Evolutionary conservation across 92 coral and sea anemone genomes (phyloP).

Genomic region (Porites divaricata): DNA sequence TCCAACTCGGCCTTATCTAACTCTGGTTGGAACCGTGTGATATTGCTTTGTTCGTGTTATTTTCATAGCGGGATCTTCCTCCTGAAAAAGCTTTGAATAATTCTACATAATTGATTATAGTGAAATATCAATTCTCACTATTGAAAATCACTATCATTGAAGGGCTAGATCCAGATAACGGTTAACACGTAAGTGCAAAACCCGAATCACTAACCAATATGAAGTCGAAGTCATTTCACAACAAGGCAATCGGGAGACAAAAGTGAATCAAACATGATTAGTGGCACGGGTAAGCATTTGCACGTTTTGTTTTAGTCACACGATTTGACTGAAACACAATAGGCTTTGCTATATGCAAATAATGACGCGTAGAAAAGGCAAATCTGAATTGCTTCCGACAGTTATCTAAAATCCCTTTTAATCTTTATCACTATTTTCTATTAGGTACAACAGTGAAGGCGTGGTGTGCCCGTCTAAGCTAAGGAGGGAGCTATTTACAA

Average conservation of each 20-base stretch:
- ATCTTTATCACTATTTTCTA: conserved; percentile 26
- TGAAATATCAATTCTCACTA: conserved; percentile 5
- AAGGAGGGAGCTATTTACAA: conserved; percentile 63
- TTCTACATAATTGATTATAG: conserved; percentile 16
- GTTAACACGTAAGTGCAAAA: conserved; percentile 19
- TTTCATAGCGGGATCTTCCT: conserved; percentile 22
- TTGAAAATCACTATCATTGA: conserved; percentile 16
- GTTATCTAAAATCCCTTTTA: conserved; percentile 30
- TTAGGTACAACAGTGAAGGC: conserved; percentile 60
- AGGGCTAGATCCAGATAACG: conserved; percentile 15
- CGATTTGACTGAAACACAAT: conserved; percentile 25
- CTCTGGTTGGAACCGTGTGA: conserved; percentile 23
- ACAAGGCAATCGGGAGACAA: conserved; percentile 31
- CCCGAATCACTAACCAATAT: conserved; percentile 30
- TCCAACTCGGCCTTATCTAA: conserved; percentile 27
- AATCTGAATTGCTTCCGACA: conserved; percentile 29
- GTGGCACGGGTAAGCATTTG: conserved; percentile 27
- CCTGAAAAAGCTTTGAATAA: conserved; percentile 15
- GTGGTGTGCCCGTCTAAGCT: conserved; percentile 68
- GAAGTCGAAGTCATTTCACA: conserved; percentile 29
- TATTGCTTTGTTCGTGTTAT: conserved; percentile 22
- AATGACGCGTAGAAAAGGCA: conserved; percentile 25
- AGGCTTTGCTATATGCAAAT: conserved; percentile 31
- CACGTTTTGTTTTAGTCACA: conserved; percentile 32
- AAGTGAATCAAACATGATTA: conserved; percentile 21